Evolutionary conservation across 2,888 invertebrate genomes (phyloP).

Genomic region (Stenotaenia linearis): DNA sequence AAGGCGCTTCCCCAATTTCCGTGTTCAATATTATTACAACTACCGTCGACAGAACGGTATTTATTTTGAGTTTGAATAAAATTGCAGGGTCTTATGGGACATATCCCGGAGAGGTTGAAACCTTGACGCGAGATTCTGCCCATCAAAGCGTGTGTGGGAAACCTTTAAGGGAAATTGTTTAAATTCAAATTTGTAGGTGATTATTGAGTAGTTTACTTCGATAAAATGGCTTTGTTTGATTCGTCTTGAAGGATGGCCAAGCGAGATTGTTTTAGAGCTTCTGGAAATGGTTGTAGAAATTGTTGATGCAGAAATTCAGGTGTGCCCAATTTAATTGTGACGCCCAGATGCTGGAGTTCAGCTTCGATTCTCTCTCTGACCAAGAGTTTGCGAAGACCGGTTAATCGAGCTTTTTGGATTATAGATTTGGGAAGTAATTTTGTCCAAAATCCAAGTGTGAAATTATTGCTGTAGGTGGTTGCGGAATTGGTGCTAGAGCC

Average conservation of each 20-base stretch:
- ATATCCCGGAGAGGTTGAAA: neutral
- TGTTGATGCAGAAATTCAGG: conserved; percentile 26
- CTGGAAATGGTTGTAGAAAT: conserved; percentile 17
- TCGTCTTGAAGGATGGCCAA: conserved; percentile 27
- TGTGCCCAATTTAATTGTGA: conserved; percentile 3
- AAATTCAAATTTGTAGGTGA: too few relatives aligned
- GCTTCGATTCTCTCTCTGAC: neutral
- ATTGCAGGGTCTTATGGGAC: neutral
- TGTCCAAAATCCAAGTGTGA: neutral
- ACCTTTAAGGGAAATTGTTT: too few relatives aligned
- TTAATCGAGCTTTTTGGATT: conserved; percentile 1
- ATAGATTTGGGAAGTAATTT: neutral
- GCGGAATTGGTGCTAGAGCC: neutral
- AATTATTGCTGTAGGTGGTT: neutral
- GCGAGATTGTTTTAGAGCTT: conserved; percentile 7
- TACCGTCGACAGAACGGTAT: conserved; percentile 19
- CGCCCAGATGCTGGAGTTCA: neutral
- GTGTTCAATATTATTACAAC: conserved; percentile 24
- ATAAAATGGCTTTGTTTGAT: conserved; percentile 21
- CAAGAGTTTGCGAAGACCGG: neutral
- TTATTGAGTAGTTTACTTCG: neutral
- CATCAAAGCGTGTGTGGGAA: neutral
- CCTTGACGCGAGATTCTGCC: neutral
- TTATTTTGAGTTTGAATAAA: neutral
- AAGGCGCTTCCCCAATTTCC: conserved; percentile 27